A percentile compares a stretch with the other conserved stretches of the same genome.
These are phyloP conservation scores for Pangasius krempfi DNA, from an alignment of 2,797 vertebrate genomes.

Conservation along the genomic window DNA sequence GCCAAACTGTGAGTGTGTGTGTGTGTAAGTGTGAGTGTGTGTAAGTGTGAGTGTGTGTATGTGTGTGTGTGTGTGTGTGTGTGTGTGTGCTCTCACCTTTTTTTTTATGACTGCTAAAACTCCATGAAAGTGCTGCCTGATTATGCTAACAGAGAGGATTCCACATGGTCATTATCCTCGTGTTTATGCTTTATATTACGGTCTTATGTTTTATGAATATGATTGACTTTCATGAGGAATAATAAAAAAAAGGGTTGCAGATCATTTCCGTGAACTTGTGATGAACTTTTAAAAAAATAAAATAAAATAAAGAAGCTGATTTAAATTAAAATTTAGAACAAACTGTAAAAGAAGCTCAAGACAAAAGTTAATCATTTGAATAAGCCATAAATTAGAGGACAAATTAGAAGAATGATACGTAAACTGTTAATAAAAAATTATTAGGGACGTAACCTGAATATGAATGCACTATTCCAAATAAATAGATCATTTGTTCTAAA, in stretches of 20 bases:
- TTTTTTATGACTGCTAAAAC: constrained; percentile 24
- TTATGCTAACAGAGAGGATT: constrained; percentile 2
- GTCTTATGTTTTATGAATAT: background rate
- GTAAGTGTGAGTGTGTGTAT: background rate
- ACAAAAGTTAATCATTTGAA: background rate
- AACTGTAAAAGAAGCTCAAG: background rate
- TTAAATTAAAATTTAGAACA: background rate
- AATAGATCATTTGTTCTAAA: background rate
- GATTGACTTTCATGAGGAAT: constrained; percentile 30
- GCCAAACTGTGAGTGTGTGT: background rate
- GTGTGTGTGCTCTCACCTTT: background rate
- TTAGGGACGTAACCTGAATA: background rate
- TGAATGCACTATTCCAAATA: background rate
- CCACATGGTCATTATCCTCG: constrained; percentile 18
- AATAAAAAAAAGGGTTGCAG: background rate
- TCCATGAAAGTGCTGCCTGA: constrained; percentile 14
- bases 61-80: no score
- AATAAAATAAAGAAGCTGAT: no score
- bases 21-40: background rate
- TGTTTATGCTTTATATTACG: constrained; percentile 17
- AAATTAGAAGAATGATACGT: background rate
- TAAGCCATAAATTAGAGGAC: background rate
- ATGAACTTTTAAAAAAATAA: background rate
- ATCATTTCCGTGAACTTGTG: background rate
- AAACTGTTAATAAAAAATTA: background rate